Evolutionary conservation across 2,888 invertebrate species (phyloP).

Genomic region (Amphimallon solstitiale): DNA sequence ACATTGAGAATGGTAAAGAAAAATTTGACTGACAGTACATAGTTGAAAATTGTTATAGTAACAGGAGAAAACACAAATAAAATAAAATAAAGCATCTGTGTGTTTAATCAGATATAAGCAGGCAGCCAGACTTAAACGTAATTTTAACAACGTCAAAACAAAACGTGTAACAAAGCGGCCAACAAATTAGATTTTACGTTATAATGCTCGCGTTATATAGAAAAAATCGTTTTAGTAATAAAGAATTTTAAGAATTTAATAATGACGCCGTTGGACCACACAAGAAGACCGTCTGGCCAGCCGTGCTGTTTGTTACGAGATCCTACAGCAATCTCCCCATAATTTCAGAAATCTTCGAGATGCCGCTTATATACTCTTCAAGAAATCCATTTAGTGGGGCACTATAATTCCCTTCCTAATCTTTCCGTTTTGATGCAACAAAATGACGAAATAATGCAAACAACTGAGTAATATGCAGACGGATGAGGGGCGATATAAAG

Average conservation of each 20-base stretch:
- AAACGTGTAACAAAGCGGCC: not conserved
- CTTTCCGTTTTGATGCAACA: constrained; percentile 15
- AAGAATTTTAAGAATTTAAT: constrained; percentile 27
- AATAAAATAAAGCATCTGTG: too few relatives aligned
- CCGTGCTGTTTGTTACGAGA: constrained; percentile 1
- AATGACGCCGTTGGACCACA: constrained; percentile 25
- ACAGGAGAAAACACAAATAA: too few relatives aligned
- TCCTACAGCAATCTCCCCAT: constrained; percentile 8
- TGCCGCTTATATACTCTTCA: constrained; percentile 6
- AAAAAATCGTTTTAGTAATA: constrained; percentile 18
- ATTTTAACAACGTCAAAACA: not conserved
- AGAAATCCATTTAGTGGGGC: constrained; percentile 23
- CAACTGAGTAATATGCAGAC: constrained; percentile 4
- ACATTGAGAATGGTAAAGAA: too few relatives aligned
- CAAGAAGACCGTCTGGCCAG: constrained; percentile 3
- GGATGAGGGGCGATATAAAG: not conserved
- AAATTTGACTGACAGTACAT: too few relatives aligned
- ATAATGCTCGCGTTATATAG: not conserved
- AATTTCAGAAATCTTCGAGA: not conserved
- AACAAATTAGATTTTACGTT: constrained; percentile 22
- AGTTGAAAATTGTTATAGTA: too few relatives aligned
- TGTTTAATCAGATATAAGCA: not conserved
- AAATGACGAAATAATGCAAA: constrained; percentile 33
- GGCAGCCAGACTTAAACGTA: not conserved
- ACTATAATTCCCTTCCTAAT: constrained; percentile 26